Percentiles rank a stretch among this genome's conserved stretches.
Evolutionary conservation across 2,113 vertebrate genomes (phyloP).

Genomic region (Microtus pennsylvanicus): DNA sequence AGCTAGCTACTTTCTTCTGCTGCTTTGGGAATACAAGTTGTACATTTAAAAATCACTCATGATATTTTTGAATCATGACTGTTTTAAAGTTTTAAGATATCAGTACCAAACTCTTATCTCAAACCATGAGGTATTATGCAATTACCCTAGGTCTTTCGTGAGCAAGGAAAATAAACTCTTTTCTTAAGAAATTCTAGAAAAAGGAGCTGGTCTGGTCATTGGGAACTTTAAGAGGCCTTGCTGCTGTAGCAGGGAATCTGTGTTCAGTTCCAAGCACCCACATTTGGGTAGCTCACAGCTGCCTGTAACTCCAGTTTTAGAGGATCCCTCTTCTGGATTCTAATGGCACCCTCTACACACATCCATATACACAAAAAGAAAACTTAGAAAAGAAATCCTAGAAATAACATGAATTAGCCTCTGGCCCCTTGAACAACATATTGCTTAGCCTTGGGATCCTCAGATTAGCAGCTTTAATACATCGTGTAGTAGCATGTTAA

Average conservation of each 20-base stretch:
- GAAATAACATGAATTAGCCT: neutral
- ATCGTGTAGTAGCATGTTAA: neutral
- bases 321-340: neutral
- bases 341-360: neutral
- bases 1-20: neutral
- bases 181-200: slow-evolving; percentile 32
- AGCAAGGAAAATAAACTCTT: slow-evolving; percentile 37
- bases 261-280: neutral
- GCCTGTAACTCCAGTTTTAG: neutral
- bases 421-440: neutral
- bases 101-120: neutral
- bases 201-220: neutral
- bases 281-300: neutral
- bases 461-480: neutral
- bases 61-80: neutral
- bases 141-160: neutral
- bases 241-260: neutral
- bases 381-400: neutral
- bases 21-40: neutral
- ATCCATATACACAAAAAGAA: neutral
- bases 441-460: neutral
- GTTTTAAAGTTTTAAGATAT: neutral
- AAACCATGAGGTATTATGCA: neutral
- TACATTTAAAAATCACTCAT: neutral
- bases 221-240: neutral